phyloP scores from a whole-genome alignment of 2,888 invertebrate genomes.

The Cryptocephalus moraei region DNA sequence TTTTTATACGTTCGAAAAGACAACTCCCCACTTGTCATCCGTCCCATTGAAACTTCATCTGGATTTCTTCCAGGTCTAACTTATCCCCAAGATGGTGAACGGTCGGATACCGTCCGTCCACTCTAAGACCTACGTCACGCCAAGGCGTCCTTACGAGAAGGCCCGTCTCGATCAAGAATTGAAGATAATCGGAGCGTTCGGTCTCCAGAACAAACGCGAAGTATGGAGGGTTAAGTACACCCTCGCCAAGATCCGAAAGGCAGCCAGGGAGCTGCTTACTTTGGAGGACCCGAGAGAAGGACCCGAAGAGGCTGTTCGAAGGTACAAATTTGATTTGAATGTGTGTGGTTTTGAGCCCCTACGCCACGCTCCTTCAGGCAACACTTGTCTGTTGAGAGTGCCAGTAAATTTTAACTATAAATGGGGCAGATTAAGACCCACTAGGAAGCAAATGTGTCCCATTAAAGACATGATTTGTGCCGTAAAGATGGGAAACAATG shows the following conservation, averaged over 20 bases:
- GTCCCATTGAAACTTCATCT: background rate
- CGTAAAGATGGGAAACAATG: too few relatives aligned
- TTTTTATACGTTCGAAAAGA: background rate
- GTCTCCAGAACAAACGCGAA: constrained; percentile 97
- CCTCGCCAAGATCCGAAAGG: constrained; percentile 97
- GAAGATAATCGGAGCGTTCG: constrained; percentile 98
- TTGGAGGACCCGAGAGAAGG: constrained; percentile 99
- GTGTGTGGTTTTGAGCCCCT: constrained; percentile 17
- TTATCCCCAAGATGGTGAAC: constrained; percentile 63
- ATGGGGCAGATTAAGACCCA: constrained; percentile 2
- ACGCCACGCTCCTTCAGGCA: constrained; percentile 31
- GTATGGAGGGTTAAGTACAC: constrained; percentile 99
- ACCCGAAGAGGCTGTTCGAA: constrained; percentile 95
- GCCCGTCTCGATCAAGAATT: constrained; percentile 98
- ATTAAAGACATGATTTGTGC: too few relatives aligned
- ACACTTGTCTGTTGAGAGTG: constrained; percentile 26
- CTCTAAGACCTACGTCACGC: constrained; percentile 97
- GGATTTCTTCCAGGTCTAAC: background rate
- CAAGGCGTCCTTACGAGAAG: constrained; percentile 98
- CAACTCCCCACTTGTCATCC: background rate
- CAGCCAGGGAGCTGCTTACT: constrained; percentile 96
- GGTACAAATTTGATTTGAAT: constrained; percentile 45
- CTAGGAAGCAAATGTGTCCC: too few relatives aligned
- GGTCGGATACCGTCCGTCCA: constrained; percentile 87
- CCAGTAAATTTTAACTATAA: constrained; percentile 20